phyloP scores from a whole-genome alignment of 2,797 vertebrate species.

The Propithecus perrieri region DNA sequence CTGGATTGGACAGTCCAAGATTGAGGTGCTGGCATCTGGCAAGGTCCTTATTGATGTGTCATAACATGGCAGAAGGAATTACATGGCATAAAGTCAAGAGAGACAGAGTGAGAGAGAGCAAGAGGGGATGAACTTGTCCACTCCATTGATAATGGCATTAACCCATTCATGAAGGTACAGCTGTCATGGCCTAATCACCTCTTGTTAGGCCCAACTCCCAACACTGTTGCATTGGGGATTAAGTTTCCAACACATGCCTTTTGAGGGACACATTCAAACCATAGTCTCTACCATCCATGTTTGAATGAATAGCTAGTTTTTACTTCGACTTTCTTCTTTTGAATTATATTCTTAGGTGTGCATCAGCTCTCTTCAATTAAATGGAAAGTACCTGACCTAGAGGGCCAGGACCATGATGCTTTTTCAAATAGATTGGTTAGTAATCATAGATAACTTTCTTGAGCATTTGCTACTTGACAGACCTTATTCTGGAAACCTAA shows the following conservation, averaged over 20 bases:
- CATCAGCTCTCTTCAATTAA: background rate
- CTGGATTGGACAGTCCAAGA: background rate
- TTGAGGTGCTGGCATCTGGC: background rate
- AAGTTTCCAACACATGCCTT: background rate
- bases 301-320: background rate
- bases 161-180: too few relatives aligned
- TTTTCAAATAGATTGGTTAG: background rate
- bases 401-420: background rate
- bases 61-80: too few relatives aligned
- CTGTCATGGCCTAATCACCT: too few relatives aligned
- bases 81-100: background rate
- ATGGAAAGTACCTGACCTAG: background rate
- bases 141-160: background rate
- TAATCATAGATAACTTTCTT: background rate
- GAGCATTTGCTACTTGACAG: background rate
- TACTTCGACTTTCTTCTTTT: background rate
- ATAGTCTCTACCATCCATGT: rapidly evolving
- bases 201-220: background rate
- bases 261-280: background rate
- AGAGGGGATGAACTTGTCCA: background rate
- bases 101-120: background rate
- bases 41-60: background rate
- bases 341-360: background rate
- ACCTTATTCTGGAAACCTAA: background rate
- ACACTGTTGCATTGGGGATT: background rate